phyloP scores from a whole-genome alignment of 2,888 invertebrate genomes.

The Drosophila kuntzei region DNA sequence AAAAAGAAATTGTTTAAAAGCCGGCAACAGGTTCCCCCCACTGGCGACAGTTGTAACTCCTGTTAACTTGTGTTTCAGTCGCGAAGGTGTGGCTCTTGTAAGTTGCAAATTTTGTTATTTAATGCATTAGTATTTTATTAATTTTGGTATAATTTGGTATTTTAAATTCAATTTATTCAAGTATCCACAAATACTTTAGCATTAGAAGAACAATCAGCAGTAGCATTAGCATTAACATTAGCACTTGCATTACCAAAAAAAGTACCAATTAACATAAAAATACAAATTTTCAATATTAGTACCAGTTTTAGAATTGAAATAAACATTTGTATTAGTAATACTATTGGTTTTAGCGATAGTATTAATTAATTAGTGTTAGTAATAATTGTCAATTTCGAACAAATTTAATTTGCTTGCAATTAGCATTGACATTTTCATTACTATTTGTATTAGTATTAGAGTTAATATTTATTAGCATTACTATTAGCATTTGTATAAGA shows the following conservation, averaged over 20 bases:
- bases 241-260: background rate
- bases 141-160: too few relatives aligned
- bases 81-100: slow-evolving; percentile 36
- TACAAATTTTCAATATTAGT: too few relatives aligned
- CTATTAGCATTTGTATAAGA: background rate
- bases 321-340: background rate
- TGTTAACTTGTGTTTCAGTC: slow-evolving; percentile 23
- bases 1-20: slow-evolving; percentile 68
- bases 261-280: too few relatives aligned
- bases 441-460: background rate
- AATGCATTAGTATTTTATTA: background rate
- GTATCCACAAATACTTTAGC: too few relatives aligned
- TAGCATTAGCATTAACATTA: slow-evolving; percentile 7
- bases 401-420: too few relatives aligned
- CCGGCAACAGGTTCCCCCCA: slow-evolving; percentile 61
- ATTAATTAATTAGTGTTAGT: too few relatives aligned
- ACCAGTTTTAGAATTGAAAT: too few relatives aligned
- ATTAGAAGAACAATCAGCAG: too few relatives aligned
- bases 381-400: too few relatives aligned
- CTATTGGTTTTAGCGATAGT: too few relatives aligned
- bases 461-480: too few relatives aligned
- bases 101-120: slow-evolving; percentile 19
- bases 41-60: slow-evolving; percentile 46
- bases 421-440: background rate
- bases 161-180: too few relatives aligned